Percentiles rank a stretch among this genome's conserved stretches.
phyloP scores from a whole-genome alignment of 2,797 vertebrate species.

The Sarcophilus harrisii region DNA sequence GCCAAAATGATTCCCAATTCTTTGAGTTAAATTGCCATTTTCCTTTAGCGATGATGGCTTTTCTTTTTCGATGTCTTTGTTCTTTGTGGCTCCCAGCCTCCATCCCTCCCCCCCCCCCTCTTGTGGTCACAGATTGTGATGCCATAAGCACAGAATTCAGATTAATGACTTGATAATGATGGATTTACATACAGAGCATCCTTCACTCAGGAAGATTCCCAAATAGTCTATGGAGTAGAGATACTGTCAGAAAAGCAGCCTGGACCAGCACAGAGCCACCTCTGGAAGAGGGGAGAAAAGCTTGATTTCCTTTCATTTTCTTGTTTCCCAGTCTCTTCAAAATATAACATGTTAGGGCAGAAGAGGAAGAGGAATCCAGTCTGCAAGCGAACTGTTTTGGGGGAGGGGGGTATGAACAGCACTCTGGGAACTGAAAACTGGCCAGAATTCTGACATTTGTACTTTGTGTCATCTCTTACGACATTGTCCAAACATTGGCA shows the following conservation, averaged over 20 bases:
- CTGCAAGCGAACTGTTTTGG: background rate
- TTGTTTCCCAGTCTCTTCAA: background rate
- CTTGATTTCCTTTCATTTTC: background rate
- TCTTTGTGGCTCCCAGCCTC: background rate
- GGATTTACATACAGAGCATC: background rate
- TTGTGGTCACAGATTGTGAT: background rate
- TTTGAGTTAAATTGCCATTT: background rate
- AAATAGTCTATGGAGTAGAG: background rate
- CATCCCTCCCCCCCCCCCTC: background rate
- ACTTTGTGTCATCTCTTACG: rapidly evolving
- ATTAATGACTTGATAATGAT: conserved; percentile 3
- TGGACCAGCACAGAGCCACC: background rate
- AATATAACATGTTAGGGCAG: background rate
- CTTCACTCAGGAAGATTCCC: background rate
- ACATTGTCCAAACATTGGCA: background rate
- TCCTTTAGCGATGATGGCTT: background rate
- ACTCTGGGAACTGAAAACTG: rapidly evolving
- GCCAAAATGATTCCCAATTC: background rate
- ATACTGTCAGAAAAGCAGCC: background rate
- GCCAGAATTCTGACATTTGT: background rate
- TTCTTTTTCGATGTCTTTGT: background rate
- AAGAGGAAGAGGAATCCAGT: background rate
- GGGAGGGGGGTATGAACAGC: rapidly evolving
- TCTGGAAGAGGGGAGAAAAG: background rate
- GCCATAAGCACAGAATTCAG: conserved; percentile 11